Conservation (phyloP, 2,113 vertebrate genomes). For the Solea senegalensis region DNA sequence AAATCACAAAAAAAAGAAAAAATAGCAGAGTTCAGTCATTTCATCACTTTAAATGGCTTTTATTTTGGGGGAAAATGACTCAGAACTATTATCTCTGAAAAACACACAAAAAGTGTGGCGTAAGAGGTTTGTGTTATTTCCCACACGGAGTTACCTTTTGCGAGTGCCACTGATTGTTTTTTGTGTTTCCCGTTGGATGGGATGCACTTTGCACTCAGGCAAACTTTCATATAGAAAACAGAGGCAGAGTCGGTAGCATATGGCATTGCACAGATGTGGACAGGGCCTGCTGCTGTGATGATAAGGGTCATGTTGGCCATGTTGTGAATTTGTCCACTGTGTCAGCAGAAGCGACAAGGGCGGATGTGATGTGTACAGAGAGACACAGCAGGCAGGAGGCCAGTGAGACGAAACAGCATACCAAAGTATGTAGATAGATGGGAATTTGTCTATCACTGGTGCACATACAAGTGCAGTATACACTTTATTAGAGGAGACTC, state of each 20-base stretch:
- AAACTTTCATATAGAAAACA: constrained; percentile 1
- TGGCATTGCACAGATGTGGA: constrained; percentile 8
- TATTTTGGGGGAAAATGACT: constrained; percentile 18
- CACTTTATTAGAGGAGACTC: not conserved
- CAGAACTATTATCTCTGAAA: constrained; percentile 20
- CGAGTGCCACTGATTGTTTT: constrained; percentile 16
- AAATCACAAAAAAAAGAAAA: constrained; percentile 14
- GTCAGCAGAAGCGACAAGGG: constrained; percentile 10
- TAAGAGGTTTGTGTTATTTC: constrained; percentile 24
- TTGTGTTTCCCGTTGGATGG: constrained; percentile 10
- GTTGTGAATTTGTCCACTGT: not conserved
- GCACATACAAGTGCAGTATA: not conserved
- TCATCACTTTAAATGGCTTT: constrained; percentile 32
- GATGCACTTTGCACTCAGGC: not conserved
- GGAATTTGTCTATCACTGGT: not conserved
- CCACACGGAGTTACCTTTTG: not conserved
- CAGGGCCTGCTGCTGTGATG: constrained; percentile 7
- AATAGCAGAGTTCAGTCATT: constrained; percentile 12
- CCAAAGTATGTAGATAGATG: not conserved
- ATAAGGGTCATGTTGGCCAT: constrained; percentile 20
- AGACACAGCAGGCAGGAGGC: constrained; percentile 15
- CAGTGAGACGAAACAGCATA: not conserved
- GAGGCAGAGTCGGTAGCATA: not conserved
- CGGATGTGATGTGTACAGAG: not conserved
- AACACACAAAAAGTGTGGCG: constrained; percentile 23